Evolutionary conservation across 2,113 vertebrate species (phyloP).

Genomic region (Raja brachyura): DNA sequence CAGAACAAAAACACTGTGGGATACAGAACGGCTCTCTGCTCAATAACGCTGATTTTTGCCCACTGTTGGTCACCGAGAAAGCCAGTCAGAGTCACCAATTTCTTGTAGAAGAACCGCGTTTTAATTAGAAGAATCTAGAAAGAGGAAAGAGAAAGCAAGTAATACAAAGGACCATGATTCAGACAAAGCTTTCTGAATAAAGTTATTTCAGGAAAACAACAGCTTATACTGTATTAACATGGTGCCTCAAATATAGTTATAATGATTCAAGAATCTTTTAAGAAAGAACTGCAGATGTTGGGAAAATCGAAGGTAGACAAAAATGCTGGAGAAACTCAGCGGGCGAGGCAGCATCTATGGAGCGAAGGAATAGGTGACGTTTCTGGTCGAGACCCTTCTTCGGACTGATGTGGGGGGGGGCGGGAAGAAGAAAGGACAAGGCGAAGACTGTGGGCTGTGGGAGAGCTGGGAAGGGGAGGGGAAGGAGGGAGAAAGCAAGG

Average conservation of each 20-base stretch:
- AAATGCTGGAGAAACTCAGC: no score
- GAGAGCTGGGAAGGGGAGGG: no score
- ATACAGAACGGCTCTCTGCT: slow-evolving; percentile 69
- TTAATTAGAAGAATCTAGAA: slow-evolving; percentile 65
- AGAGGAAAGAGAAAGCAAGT: neutral
- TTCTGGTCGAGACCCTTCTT: no score
- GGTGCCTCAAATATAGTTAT: no score
- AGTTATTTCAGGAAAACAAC: neutral
- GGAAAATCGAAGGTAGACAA: no score
- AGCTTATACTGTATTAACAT: neutral
- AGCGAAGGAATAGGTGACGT: no score
- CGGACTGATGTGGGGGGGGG: no score
- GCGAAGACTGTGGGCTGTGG: no score
- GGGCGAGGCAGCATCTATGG: no score
- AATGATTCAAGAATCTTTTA: neutral
- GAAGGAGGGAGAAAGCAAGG: no score
- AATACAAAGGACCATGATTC: neutral
- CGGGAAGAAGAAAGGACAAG: no score
- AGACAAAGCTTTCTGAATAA: neutral
- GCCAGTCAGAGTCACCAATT: slow-evolving; percentile 63
- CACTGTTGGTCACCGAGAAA: slow-evolving; percentile 73
- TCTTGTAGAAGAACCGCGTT: slow-evolving; percentile 63
- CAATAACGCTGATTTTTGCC: slow-evolving; percentile 63
- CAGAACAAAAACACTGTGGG: slow-evolving; percentile 70
- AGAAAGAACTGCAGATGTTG: no score